Evolutionary conservation across 1,140 invertebrate species (phyloP).

Genomic region (Caenorhabditis latens): DNA sequence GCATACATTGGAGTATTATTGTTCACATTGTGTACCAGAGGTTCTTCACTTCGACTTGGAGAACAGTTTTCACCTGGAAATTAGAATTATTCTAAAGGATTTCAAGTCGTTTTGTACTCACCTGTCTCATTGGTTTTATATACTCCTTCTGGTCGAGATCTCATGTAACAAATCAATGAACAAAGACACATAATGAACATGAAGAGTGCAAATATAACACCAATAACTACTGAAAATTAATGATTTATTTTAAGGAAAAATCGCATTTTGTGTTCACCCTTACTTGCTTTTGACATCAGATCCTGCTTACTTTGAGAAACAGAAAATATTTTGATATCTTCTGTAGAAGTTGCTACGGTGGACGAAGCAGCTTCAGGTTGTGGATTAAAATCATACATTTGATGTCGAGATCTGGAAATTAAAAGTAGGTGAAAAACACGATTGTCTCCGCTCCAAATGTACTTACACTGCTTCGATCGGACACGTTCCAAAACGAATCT

Average conservation of each 20-base stretch:
- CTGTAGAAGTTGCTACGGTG: conserved; percentile 45
- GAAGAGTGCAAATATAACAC: conserved; percentile 18
- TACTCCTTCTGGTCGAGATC: conserved; percentile 66
- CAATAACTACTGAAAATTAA: conserved; percentile 56
- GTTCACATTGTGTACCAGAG: conserved; percentile 13
- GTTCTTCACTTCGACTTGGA: conserved; percentile 46
- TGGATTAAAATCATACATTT: conserved; percentile 40
- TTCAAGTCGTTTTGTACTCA: not conserved
- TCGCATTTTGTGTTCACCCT: not conserved
- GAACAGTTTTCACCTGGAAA: conserved; percentile 79
- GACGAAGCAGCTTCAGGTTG: not conserved
- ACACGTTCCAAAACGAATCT: conserved; percentile 65
- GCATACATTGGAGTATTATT: conserved; percentile 3
- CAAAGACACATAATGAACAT: conserved; percentile 53
- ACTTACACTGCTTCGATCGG: conserved; percentile 57
- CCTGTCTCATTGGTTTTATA: conserved; percentile 67
- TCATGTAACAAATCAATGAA: conserved; percentile 64
- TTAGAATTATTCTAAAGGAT: not conserved
- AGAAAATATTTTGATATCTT: conserved; percentile 51
- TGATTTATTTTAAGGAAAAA: too few relatives aligned
- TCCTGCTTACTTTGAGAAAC: conserved; percentile 48
- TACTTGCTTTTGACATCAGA: conserved; percentile 60
- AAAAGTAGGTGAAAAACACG: not conserved
- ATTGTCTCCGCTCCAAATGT: not conserved
- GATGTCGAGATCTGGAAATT: conserved; percentile 52